Evolutionary conservation across 2,113 vertebrate species (phyloP), one percentile per base, ranked within the genome.

Genomic region (Trematomus loennbergii): DNA sequence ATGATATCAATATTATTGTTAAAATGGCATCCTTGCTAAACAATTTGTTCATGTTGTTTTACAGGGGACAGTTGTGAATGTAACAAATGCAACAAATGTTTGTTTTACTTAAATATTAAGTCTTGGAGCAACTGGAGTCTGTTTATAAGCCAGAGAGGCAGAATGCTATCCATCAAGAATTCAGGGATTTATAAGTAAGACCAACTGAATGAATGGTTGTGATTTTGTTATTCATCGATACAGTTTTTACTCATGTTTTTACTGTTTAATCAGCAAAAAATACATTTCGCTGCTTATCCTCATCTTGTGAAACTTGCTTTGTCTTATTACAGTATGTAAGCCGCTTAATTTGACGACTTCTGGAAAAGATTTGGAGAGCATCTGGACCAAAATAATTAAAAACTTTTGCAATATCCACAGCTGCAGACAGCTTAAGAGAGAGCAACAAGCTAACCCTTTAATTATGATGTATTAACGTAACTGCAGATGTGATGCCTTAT

Each of bases 101-200:
- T n/a, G 25, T 16, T 53, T 75, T 78, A 53, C 49, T 55, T 10
- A 71, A 71, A 71, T 36, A 48, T 55, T 49, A 67, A 40, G 29
- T 20, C 49, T 13, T 13, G 54, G 18, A 75, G 40, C 61, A 76
- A 68, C 45, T 64, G 46, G 29, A 58, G 25, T 12, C 18, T 16
- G 45, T 18, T 66, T 62, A 36, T 60, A 1, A 40, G 36, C 16
- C 20, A 15, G 25, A 59, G 20, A 46, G 62, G 67, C 33, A 58
- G 45, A n/a, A 59, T 22, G 15, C 22, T 16, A 8, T 36, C 8
- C 3, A 46, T 25, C 4, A 40, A 49, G 11, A 55, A 62, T 50
- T 16, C 45, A 60, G 12, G 36, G 9, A 13, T 54, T 43, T 17
- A 54, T 43, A 49, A 55, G 40, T 22, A 45, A 62, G 5, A 9